Base-by-base conservation (phyloP, 2,888 invertebrate genomes). In the Gastrophysa polygoni region DNA sequence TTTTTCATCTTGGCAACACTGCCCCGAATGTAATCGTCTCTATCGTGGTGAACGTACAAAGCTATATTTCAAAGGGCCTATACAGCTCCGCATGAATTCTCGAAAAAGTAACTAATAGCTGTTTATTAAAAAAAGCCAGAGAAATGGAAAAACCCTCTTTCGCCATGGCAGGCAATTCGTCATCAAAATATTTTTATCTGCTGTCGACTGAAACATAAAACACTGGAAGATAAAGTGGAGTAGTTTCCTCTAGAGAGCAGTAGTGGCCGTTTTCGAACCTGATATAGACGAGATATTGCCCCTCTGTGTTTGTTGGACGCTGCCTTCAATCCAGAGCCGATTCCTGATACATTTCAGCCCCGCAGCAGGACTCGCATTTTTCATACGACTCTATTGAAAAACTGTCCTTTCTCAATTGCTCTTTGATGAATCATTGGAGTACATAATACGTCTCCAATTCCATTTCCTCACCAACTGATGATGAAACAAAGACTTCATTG, bases 151-250 rank as follows among this genome's bases (percentile, higher is more conserved):
- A 77, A 75, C 68, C 71, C 60, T 76, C 76, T 72, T 75, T 70
- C 71, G 75, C 76, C 71, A 77, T 77, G 74, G 73, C 69, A 68
- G 73, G 74, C 78, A 76, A 81, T 81, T 78, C 77, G 79, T 81
- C 81, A 81, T 79, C 76, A 76, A 77, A 78, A 80, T 80, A 80
- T 80, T 81, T 81, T 81, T 81, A 81, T 81, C 80, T 79, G 74
- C 81, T 81, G 81, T 81, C 81, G 81, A 78, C 79, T 73, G 75
- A 76, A 77, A 78, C 80, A 81, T 81, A 81, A 81, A 81, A 80
- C 80, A 79, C 75, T 77, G 76, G 73, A 77, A 80, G 81, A 81
- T 81, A 81, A 81, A 80, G 80, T 78, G 77, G 77, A 77, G 78
- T 75, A 77, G 76, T 80, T 78, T 77, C 78, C 80, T 77, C 80